Conservation (phyloP, 2,888 invertebrate genomes). For the Lasioglossum oenotherae region DNA sequence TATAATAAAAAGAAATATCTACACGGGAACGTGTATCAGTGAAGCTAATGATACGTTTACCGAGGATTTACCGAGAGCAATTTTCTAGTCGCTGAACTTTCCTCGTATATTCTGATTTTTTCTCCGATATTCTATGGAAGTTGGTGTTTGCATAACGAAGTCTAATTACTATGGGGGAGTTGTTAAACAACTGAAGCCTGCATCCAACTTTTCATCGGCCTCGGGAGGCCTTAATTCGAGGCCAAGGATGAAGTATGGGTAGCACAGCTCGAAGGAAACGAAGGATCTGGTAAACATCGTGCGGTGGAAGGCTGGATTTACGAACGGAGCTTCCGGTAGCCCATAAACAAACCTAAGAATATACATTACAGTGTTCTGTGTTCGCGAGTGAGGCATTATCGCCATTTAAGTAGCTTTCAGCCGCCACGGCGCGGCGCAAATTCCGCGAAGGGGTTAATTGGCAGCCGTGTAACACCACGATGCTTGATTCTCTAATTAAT, state of each 20-base stretch:
- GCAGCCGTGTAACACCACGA: conserved; percentile 13
- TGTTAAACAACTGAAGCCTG: not conserved
- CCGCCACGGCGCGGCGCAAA: not conserved
- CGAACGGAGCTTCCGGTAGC: conserved; percentile 15
- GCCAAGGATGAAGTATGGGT: not conserved
- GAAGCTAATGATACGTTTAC: not conserved
- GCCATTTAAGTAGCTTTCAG: conserved; percentile 4
- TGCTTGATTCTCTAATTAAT: conserved; percentile 26
- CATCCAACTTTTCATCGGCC: not conserved
- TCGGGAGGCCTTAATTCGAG: not conserved
- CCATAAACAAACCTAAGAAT: conserved; percentile 12
- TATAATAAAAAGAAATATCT: not conserved
- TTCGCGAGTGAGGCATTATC: conserved; percentile 10
- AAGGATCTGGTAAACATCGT: not conserved
- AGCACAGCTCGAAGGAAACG: not conserved
- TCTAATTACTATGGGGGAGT: not conserved
- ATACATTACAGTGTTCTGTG: not conserved
- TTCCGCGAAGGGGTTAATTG: conserved; percentile 18
- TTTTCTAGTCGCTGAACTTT: not conserved
- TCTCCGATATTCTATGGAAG: not conserved
- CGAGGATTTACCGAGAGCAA: not conserved
- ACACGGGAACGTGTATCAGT: not conserved
- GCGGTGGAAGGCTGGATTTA: not conserved
- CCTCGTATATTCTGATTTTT: not conserved
- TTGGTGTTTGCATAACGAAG: not conserved